phyloP scores from a whole-genome alignment of 2,888 invertebrate genomes.

The Megamerina dolium region DNA sequence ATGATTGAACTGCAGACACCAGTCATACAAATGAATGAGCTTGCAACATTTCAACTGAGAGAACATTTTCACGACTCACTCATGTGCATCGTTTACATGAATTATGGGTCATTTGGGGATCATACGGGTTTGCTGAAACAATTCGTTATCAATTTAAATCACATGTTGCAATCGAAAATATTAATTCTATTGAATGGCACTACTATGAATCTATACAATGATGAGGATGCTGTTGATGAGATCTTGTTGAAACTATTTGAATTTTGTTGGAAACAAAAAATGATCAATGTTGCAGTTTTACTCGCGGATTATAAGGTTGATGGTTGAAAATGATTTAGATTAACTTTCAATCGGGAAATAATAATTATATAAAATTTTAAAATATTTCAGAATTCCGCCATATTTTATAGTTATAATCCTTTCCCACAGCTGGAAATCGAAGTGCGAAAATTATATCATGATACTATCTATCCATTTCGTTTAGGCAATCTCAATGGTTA shows the following conservation, averaged over 20 bases:
- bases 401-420: constrained; percentile 30
- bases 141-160: constrained; percentile 27
- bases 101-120: constrained; percentile 14
- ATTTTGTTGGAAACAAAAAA: constrained; percentile 27
- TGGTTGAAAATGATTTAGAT: not conserved
- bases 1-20: constrained; percentile 27
- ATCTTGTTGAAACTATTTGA: constrained; percentile 25
- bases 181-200: constrained; percentile 28
- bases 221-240: constrained; percentile 11
- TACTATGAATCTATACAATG: no score
- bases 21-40: constrained; percentile 29
- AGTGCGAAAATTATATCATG: not conserved
- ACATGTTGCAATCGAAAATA: constrained; percentile 30
- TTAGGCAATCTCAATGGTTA: constrained; percentile 28
- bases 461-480: constrained; percentile 29
- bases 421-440: constrained; percentile 22
- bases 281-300: constrained; percentile 34
- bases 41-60: constrained; percentile 24
- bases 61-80: constrained; percentile 20
- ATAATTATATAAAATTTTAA: no score
- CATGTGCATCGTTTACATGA: constrained; percentile 29
- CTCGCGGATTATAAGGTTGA: constrained; percentile 28
- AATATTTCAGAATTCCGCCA: constrained; percentile 19
- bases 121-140: constrained; percentile 24
- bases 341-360: no score